Conservation (phyloP, 2,888 invertebrate species). For the Eutolmus rufibarbis region DNA sequence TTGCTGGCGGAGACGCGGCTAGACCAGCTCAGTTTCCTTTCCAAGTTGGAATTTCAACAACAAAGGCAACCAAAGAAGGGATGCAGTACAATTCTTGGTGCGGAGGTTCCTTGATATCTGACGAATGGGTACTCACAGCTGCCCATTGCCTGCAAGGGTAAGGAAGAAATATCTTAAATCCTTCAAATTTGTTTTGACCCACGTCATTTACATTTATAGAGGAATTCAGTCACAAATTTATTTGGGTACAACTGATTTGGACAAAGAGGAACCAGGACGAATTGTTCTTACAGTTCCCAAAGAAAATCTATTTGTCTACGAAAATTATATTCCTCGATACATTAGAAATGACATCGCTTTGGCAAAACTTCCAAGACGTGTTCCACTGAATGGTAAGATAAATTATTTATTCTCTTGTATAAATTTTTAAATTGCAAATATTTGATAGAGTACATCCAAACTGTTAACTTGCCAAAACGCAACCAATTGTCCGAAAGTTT, state of each 20-base stretch:
- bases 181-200: not conserved
- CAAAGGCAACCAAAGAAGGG: not conserved
- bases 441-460: not conserved
- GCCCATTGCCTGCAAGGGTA: not conserved
- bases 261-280: constrained; percentile 3
- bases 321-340: not conserved
- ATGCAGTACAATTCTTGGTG: not conserved
- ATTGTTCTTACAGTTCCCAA: not conserved
- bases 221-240: not conserved
- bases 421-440: not conserved
- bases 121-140: not conserved
- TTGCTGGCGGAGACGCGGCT: constrained; percentile 44
- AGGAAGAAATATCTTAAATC: not conserved
- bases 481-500: not conserved
- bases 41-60: not conserved
- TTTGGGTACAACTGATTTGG: constrained; percentile 24
- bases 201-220: not conserved
- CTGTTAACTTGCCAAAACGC: not conserved
- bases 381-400: not conserved
- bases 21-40: constrained; percentile 17
- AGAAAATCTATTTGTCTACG: constrained; percentile 13
- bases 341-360: constrained; percentile 35
- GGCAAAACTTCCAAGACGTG: not conserved
- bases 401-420: not conserved
- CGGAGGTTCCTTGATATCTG: not conserved